Evolutionary conservation across 2,797 vertebrate species (phyloP).

Genomic region (Sebastes jordani): DNA sequence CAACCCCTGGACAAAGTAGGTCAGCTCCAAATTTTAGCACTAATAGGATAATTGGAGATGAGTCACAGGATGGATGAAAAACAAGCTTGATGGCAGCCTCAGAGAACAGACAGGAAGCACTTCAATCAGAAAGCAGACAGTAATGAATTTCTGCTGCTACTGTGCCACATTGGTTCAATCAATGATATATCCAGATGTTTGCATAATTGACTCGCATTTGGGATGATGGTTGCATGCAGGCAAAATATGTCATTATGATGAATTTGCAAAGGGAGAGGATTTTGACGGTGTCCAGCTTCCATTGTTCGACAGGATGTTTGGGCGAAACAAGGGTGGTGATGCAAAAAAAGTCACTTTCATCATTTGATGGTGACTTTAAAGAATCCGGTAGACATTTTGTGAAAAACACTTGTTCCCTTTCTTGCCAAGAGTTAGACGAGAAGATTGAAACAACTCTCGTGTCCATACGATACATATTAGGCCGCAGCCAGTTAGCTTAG

Average conservation of each 20-base stretch:
- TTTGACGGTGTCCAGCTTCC: background rate
- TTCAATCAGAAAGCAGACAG: constrained; percentile 19
- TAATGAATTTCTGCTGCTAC: background rate
- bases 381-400: background rate
- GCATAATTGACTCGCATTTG: background rate
- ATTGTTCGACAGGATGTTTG: background rate
- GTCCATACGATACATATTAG: background rate
- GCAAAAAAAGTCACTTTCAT: background rate
- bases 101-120: constrained; percentile 17
- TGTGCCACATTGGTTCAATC: background rate
- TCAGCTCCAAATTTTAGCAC: constrained; percentile 31
- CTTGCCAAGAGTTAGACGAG: background rate
- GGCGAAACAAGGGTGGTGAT: background rate
- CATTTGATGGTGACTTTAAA: background rate
- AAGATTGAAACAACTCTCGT: background rate
- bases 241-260: background rate
- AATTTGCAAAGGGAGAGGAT: background rate
- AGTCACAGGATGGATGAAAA: constrained; percentile 48
- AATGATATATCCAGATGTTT: constrained; percentile 23
- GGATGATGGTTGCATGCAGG: background rate
- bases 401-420: background rate
- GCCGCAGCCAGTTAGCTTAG: background rate
- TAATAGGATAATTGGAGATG: constrained; percentile 53
- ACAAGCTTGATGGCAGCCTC: constrained; percentile 23
- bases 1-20: constrained; percentile 14